Conservation (phyloP, 2,797 vertebrate genomes). For the Danio aesculapii region DNA sequence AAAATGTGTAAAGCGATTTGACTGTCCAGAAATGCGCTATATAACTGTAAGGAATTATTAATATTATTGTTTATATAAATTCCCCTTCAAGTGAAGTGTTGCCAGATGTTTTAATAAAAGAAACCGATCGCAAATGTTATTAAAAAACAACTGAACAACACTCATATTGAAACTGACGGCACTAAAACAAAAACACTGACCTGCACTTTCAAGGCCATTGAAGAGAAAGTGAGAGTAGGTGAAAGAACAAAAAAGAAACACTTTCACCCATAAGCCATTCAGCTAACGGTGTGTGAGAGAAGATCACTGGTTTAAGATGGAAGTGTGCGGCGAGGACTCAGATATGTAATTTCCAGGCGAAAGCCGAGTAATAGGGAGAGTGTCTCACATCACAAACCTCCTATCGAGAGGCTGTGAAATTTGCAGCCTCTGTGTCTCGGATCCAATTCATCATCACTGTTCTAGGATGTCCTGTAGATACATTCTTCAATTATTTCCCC, state of each 20-base stretch:
- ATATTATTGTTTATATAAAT: too few relatives aligned
- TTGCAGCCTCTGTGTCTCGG: slow-evolving; percentile 56
- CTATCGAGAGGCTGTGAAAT: slow-evolving; percentile 63
- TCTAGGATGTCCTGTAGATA: slow-evolving; percentile 84
- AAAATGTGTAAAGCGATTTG: too few relatives aligned
- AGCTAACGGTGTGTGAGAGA: slow-evolving; percentile 17
- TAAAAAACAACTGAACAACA: too few relatives aligned
- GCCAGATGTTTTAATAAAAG: too few relatives aligned
- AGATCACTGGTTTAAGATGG: slow-evolving; percentile 39
- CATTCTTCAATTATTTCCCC: slow-evolving; percentile 83
- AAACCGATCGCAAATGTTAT: too few relatives aligned
- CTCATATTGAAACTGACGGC: background rate
- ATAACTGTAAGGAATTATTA: too few relatives aligned
- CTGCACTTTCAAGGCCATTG: background rate
- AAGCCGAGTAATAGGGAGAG: slow-evolving; percentile 47
- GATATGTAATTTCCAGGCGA: slow-evolving; percentile 56
- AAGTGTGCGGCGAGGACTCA: slow-evolving; percentile 32
- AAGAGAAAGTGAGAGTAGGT: background rate
- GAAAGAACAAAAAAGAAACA: background rate
- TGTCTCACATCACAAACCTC: slow-evolving; percentile 66
- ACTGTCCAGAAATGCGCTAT: too few relatives aligned
- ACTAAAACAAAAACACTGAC: slow-evolving; percentile 3
- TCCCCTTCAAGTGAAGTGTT: too few relatives aligned
- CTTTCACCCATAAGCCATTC: slow-evolving; percentile 58
- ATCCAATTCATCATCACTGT: slow-evolving; percentile 76